Evolutionary conservation across 2,888 invertebrate genomes (phyloP).

Genomic region (Ischnus inquisitorius): DNA sequence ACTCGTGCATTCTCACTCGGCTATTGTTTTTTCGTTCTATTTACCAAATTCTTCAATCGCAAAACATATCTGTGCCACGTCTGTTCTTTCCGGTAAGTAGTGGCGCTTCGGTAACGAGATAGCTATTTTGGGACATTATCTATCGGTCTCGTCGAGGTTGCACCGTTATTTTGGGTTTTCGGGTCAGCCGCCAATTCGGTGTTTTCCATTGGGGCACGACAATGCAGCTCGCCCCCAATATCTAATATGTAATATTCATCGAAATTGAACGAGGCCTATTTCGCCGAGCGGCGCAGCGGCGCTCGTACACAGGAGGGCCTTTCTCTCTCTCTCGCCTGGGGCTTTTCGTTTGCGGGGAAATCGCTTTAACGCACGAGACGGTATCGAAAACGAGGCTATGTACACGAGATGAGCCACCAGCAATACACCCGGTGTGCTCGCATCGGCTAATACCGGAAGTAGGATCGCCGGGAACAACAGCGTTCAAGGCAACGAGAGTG

Average conservation of each 20-base stretch:
- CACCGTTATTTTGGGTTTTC: not conserved
- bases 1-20: not conserved
- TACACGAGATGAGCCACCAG: not conserved
- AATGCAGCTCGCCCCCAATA: conserved; percentile 28
- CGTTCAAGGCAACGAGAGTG: not conserved
- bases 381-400: conserved; percentile 35
- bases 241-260: conserved; percentile 46
- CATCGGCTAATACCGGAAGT: conserved; percentile 24
- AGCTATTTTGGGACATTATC: not conserved
- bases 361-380: conserved; percentile 21
- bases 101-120: not conserved
- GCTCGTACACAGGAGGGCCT: not conserved
- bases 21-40: not conserved
- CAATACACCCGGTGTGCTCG: not conserved
- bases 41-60: not conserved
- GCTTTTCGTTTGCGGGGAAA: conserved; percentile 23
- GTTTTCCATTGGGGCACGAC: not conserved
- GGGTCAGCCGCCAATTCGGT: conserved; percentile 1
- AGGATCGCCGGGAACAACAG: conserved; percentile 10
- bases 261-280: conserved; percentile 34
- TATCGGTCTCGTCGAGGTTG: not conserved
- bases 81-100: no score
- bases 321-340: not conserved
- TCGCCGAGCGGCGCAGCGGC: not conserved
- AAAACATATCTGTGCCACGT: not conserved